A percentile compares a stretch with the other conserved stretches of the same genome.
phyloP scores from a whole-genome alignment of 2,888 invertebrate genomes.

The Heliconius ethilla region DNA sequence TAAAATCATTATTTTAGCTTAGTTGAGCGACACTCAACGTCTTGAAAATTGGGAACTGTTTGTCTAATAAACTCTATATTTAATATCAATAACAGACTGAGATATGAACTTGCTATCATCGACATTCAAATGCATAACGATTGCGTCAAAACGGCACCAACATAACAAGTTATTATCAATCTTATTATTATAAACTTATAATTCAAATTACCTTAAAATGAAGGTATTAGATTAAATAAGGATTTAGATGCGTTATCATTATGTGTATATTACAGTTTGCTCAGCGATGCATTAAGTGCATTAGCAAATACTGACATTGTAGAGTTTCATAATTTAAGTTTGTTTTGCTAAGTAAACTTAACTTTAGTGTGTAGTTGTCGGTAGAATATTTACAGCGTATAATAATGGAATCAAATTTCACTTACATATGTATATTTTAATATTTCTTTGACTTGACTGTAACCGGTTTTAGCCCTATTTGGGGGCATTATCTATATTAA shows the following conservation, averaged over 20 bases:
- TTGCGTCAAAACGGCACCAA: background rate
- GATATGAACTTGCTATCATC: background rate
- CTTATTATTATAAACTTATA: background rate
- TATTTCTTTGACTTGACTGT: too few species aligned
- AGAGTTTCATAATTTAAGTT: slow-evolving; percentile 4
- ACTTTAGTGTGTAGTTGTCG: background rate
- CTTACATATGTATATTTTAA: background rate
- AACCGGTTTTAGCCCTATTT: too few species aligned
- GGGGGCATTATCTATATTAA: too few species aligned
- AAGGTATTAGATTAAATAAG: slow-evolving; percentile 18
- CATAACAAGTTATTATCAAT: background rate
- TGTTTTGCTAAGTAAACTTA: slow-evolving; percentile 6
- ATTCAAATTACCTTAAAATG: background rate
- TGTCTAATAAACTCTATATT: too few species aligned
- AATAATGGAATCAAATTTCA: background rate
- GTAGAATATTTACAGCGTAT: background rate
- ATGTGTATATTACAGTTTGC: slow-evolving; percentile 13
- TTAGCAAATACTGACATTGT: slow-evolving; percentile 18
- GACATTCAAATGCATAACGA: background rate
- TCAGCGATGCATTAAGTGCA: slow-evolving; percentile 21
- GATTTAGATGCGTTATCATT: slow-evolving; percentile 23
- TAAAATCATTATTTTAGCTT: background rate
- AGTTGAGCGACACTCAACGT: too few species aligned
- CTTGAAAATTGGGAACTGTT: too few species aligned
- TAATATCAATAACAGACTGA: too few species aligned